Percentiles rank a stretch among this genome's conserved stretches.
phyloP scores from a whole-genome alignment of 2,113 vertebrate species.

The Tachysurus vachellii region DNA sequence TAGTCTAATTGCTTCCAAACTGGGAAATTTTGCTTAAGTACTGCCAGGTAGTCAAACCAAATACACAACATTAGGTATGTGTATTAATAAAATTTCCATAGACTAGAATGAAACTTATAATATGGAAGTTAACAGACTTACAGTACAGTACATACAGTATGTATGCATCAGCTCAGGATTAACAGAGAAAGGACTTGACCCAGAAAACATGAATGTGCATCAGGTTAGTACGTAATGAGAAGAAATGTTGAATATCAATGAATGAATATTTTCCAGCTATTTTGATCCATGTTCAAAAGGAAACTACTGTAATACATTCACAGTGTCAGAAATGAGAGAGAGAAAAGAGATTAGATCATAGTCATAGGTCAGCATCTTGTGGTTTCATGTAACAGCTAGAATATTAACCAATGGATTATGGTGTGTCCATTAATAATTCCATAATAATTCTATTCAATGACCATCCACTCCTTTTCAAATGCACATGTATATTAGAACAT shows the following conservation, averaged over 20 bases:
- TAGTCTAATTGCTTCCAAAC: constrained; percentile 35
- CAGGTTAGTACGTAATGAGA: constrained; percentile 5
- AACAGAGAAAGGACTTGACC: neutral
- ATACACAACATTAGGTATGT: neutral
- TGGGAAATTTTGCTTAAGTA: constrained; percentile 39
- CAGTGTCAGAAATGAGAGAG: neutral
- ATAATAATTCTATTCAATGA: neutral
- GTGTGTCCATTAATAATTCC: neutral
- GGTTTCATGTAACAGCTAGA: neutral
- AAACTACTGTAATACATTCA: neutral
- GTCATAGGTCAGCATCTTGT: neutral
- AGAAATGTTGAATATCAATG: neutral
- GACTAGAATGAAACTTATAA: neutral
- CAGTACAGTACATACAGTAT: too few species aligned
- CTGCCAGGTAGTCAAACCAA: neutral
- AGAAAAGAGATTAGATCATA: neutral
- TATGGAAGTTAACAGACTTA: neutral
- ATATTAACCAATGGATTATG: neutral
- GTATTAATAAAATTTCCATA: constrained; percentile 4
- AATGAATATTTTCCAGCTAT: constrained; percentile 1
- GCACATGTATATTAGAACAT: neutral
- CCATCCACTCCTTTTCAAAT: neutral
- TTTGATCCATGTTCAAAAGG: neutral
- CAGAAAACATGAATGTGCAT: neutral
- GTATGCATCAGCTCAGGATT: constrained; percentile 1